A percentile compares a stretch with the other conserved stretches of the same genome.
Conservation (phyloP, 2,113 vertebrate genomes). For the Gyps fulvus region DNA sequence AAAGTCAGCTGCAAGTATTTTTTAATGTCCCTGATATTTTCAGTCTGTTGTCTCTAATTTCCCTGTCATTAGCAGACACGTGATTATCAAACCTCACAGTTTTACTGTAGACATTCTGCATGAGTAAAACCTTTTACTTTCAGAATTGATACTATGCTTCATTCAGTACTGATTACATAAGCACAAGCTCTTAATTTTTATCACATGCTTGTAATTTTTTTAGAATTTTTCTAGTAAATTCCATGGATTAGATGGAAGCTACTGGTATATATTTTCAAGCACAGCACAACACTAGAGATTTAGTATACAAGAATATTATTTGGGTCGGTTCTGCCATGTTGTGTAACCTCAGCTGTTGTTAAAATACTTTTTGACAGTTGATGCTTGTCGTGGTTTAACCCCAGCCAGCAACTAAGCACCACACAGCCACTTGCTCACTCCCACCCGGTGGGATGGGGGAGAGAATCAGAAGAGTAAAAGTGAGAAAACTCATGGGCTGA, state of each 20-base stretch:
- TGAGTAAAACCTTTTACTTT: constrained; percentile 15
- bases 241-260: not conserved
- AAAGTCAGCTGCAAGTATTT: constrained; percentile 40
- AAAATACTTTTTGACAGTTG: not conserved
- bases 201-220: not conserved
- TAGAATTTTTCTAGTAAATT: not conserved
- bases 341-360: not conserved
- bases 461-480: too few species aligned
- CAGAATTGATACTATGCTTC: not conserved
- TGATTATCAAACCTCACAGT: not conserved
- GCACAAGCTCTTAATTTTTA: not conserved
- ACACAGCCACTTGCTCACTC: too few species aligned
- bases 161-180: not conserved
- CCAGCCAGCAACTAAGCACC: too few species aligned
- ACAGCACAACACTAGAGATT: not conserved
- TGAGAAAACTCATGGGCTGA: too few species aligned
- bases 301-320: not conserved
- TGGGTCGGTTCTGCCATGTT: not conserved
- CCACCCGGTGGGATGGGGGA: too few species aligned
- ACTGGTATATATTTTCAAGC: not conserved
- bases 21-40: constrained; percentile 13
- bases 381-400: too few species aligned
- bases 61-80: not conserved
- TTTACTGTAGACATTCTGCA: not conserved
- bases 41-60: constrained; percentile 34